Evolutionary conservation across 2,113 vertebrate genomes (phyloP).

Genomic region (Pogona vitticeps): DNA sequence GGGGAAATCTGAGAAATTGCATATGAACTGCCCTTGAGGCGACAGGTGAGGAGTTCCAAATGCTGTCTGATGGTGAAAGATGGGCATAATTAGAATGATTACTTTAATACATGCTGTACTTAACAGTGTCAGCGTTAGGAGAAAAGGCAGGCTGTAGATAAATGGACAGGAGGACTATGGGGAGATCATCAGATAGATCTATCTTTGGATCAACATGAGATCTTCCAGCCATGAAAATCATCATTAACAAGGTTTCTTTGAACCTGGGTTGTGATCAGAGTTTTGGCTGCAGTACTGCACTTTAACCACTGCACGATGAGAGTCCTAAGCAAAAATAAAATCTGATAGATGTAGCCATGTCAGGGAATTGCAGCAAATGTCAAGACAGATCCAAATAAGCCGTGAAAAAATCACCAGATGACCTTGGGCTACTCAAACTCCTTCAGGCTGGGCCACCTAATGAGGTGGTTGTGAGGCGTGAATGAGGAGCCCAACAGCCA

Average conservation of each 20-base stretch:
- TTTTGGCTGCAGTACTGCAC: neutral
- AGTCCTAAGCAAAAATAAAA: too few relatives aligned
- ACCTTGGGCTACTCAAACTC: too few relatives aligned
- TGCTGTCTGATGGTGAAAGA: slow-evolving; percentile 20
- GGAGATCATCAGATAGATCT: slow-evolving; percentile 45
- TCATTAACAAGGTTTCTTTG: neutral
- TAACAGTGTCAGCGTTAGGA: neutral
- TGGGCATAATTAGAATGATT: slow-evolving; percentile 61
- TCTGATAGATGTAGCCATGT: neutral
- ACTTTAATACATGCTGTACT: slow-evolving; percentile 56
- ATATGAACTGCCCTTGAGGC: slow-evolving; percentile 49
- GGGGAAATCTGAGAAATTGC: slow-evolving; percentile 64
- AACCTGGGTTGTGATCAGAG: neutral
- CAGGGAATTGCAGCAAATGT: neutral
- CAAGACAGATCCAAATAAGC: neutral
- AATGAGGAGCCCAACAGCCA: too few relatives aligned
- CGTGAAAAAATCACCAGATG: too few relatives aligned
- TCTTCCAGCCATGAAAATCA: slow-evolving; percentile 30
- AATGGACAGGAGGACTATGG: neutral
- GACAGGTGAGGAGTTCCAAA: slow-evolving; percentile 66
- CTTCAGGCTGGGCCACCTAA: too few relatives aligned
- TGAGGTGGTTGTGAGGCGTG: too few relatives aligned
- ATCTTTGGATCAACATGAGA: accelerated
- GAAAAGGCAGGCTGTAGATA: slow-evolving; percentile 49
- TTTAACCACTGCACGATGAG: too few relatives aligned